Percentiles rank a stretch among this genome's conserved stretches.
These are phyloP conservation scores for Ctenicera cuprea DNA, from an alignment of 2,888 invertebrate species.

Conservation along the genomic window DNA sequence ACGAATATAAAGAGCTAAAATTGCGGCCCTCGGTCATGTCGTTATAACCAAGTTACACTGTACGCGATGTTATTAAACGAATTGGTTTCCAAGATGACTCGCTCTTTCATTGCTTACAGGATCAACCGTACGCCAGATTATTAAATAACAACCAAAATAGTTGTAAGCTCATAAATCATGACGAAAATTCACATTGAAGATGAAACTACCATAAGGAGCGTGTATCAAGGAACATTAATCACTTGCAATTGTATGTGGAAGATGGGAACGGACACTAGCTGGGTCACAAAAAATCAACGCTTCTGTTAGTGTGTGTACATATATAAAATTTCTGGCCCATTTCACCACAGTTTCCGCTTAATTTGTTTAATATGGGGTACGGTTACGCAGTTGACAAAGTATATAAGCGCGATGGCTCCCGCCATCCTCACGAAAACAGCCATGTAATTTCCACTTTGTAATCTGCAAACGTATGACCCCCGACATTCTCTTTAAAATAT, in stretches of 20 bases:
- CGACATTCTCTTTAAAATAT: conserved; percentile 32
- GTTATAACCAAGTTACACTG: too few relatives aligned
- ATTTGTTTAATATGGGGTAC: conserved; percentile 25
- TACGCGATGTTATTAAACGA: background rate
- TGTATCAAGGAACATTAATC: conserved; percentile 13
- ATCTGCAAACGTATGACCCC: conserved; percentile 32
- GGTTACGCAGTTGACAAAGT: conserved; percentile 30
- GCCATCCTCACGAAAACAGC: conserved; percentile 13
- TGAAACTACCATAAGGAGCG: background rate
- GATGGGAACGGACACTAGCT: background rate
- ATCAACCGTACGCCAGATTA: conserved; percentile 3
- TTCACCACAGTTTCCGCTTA: conserved; percentile 20
- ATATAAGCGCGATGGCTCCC: conserved; percentile 5
- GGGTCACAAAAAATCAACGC: conserved; percentile 1
- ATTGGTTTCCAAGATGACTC: conserved; percentile 9
- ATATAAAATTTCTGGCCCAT: conserved; percentile 17
- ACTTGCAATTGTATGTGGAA: background rate
- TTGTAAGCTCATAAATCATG: conserved; percentile 17
- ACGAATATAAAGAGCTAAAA: too few relatives aligned
- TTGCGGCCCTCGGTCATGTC: too few relatives aligned
- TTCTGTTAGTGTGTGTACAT: background rate
- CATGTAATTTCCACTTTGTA: conserved; percentile 31
- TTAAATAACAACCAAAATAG: conserved; percentile 25
- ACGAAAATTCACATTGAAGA: conserved; percentile 8
- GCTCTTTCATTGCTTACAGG: background rate